Conservation (phyloP, 2,113 vertebrate species). For the Nycticryphes semicollaris region DNA sequence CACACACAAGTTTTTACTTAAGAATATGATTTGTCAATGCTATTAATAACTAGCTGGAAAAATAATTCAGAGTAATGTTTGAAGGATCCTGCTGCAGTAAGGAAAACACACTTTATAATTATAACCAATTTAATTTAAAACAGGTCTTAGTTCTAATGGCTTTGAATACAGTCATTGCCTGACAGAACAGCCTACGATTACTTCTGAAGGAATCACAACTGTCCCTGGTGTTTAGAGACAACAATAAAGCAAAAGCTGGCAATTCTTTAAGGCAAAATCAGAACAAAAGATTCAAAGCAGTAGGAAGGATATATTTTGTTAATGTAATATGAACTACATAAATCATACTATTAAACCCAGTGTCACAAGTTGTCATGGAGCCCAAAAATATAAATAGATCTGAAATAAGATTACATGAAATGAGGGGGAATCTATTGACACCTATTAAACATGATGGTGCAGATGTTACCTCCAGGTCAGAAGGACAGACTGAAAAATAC, state of each 20-base stretch:
- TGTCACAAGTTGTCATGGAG: not conserved
- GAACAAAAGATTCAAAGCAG: not conserved
- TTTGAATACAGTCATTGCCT: not conserved
- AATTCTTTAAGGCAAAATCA: not conserved
- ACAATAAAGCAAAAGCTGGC: not conserved
- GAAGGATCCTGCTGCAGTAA: not conserved
- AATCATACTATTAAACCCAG: not conserved
- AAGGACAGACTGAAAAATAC: not conserved
- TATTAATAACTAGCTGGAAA: not conserved
- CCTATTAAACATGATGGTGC: not conserved
- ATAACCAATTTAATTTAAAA: not conserved
- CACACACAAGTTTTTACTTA: not conserved
- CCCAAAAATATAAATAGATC: not conserved
- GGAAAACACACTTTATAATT: not conserved
- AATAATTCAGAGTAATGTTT: not conserved
- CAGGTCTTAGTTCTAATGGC: not conserved
- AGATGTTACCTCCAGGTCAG: not conserved
- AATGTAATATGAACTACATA: not conserved
- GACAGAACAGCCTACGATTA: not conserved
- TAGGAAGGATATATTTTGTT: not conserved
- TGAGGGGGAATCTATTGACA: not conserved
- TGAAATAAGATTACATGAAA: not conserved
- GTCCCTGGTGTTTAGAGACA: not conserved
- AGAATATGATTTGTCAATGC: not conserved
- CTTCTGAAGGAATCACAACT: not conserved